Conservation (phyloP, 2,888 invertebrate species). For the Papilio elwesi region DNA sequence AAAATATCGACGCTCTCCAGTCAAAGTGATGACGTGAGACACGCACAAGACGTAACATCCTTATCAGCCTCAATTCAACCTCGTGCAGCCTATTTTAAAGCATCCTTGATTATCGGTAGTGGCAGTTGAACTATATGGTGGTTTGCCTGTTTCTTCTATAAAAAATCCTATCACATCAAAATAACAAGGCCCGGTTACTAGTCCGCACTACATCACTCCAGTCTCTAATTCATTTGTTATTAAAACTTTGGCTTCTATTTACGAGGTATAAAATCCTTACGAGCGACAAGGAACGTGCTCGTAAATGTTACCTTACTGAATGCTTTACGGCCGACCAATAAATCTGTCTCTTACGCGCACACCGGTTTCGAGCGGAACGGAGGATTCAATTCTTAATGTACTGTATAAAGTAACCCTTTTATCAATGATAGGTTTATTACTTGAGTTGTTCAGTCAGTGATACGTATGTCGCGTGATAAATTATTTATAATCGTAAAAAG, state of each 20-base stretch:
- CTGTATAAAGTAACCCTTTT: conserved; percentile 34
- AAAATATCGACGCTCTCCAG: no score
- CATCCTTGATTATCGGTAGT: no score
- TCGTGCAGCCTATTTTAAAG: no score
- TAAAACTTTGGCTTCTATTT: conserved; percentile 37
- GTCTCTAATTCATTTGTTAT: conserved; percentile 35
- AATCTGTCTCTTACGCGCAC: conserved; percentile 26
- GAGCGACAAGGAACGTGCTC: conserved; percentile 34
- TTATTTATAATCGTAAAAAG: background rate
- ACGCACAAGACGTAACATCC: no score
- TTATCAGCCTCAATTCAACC: no score
- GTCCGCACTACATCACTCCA: conserved; percentile 23
- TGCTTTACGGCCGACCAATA: conserved; percentile 31
- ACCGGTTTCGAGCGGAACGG: conserved; percentile 6
- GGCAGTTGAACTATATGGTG: no score
- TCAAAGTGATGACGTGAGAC: no score
- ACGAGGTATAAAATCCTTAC: conserved; percentile 33
- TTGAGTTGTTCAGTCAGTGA: background rate
- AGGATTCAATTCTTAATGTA: conserved; percentile 34
- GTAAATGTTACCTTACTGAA: conserved; percentile 36
- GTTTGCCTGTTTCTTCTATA: no score
- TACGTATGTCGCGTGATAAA: background rate
- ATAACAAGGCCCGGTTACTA: background rate
- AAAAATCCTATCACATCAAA: background rate
- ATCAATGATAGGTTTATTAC: conserved; percentile 21